phyloP scores from a whole-genome alignment of 2,888 invertebrate genomes.

The Atherix ibis region DNA sequence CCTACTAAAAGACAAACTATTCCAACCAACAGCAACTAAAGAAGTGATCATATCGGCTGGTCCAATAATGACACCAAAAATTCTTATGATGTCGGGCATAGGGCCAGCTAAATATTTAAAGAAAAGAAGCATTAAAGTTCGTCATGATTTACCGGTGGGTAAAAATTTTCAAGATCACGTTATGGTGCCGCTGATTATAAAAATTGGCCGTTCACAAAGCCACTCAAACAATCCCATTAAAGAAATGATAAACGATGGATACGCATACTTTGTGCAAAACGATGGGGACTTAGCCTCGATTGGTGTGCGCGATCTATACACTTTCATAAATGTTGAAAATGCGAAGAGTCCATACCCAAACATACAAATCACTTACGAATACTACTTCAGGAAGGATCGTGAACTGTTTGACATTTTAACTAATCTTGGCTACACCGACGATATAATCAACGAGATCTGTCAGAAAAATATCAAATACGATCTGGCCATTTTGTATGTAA shows the following conservation, averaged over 20 bases:
- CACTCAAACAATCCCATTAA: not conserved
- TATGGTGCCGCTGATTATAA: constrained; percentile 49
- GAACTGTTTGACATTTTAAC: constrained; percentile 18
- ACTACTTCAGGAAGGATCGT: constrained; percentile 23
- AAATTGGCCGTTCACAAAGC: constrained; percentile 36
- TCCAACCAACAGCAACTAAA: constrained; percentile 40
- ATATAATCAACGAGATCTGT: constrained; percentile 7
- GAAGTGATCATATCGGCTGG: constrained; percentile 75
- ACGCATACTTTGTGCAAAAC: constrained; percentile 32
- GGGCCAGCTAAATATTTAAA: constrained; percentile 48
- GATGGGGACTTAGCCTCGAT: constrained; percentile 31
- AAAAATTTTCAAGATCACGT: constrained; percentile 62
- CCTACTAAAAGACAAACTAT: constrained; percentile 45
- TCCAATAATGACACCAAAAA: constrained; percentile 71
- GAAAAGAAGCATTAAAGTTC: constrained; percentile 41
- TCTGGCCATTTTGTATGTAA: constrained; percentile 25
- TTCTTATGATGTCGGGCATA: constrained; percentile 72
- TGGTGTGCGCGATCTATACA: constrained; percentile 34
- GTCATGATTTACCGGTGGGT: constrained; percentile 37
- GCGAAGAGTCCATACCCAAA: constrained; percentile 31
- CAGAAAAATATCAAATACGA: constrained; percentile 13
- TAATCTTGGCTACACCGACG: constrained; percentile 10
- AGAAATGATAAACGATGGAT: constrained; percentile 15
- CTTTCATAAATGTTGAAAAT: constrained; percentile 32
- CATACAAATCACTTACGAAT: constrained; percentile 33